These are phyloP conservation scores for Atractosteus spatula DNA, from an alignment of 2,113 vertebrate species.

Conservation along the genomic window DNA sequence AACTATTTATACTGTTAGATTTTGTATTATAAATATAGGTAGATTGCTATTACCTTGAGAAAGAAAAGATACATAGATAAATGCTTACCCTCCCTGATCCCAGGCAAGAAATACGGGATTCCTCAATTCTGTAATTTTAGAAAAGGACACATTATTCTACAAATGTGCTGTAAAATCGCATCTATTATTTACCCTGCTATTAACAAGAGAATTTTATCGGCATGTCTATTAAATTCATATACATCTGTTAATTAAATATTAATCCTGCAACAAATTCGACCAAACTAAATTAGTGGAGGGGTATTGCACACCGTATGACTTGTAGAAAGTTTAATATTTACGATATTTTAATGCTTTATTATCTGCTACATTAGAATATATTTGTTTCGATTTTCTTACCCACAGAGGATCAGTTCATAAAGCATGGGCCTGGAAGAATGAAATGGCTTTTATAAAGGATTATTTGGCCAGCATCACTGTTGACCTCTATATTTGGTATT, in stretches of 20 bases:
- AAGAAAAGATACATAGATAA: not conserved
- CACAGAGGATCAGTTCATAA: not conserved
- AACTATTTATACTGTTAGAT: too few species aligned
- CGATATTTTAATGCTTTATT: too few species aligned
- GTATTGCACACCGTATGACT: not conserved
- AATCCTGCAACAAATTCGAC: not conserved
- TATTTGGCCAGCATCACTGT: constrained; percentile 12
- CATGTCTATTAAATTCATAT: not conserved
- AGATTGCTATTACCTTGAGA: too few species aligned
- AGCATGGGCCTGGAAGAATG: constrained; percentile 17
- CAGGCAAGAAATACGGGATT: not conserved
- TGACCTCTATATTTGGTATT: constrained; percentile 52
- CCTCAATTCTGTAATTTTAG: not conserved
- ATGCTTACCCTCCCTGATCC: not conserved
- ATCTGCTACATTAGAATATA: too few species aligned
- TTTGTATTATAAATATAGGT: too few species aligned
- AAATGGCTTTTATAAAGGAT: constrained; percentile 44
- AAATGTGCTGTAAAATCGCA: not conserved
- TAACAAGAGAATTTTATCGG: not conserved
- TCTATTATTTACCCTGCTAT: not conserved
- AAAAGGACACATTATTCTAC: not conserved
- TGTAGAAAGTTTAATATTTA: too few species aligned
- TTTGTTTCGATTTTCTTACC: too few species aligned
- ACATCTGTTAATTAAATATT: too few species aligned
- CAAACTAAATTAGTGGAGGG: not conserved